Conservation (phyloP, 2,113 vertebrate genomes). For the Melierax canorus region DNA sequence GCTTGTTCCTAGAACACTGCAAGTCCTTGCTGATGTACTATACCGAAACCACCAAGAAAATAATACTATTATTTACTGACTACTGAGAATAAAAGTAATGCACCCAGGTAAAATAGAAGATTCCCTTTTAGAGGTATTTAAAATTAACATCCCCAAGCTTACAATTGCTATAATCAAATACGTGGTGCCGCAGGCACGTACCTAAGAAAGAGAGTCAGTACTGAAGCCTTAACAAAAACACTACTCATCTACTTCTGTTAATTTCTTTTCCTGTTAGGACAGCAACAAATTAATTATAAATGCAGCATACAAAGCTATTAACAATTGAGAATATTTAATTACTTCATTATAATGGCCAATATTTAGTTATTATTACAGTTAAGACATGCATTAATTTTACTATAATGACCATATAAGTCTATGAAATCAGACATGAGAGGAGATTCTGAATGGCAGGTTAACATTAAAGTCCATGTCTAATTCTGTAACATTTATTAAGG, state of each 20-base stretch:
- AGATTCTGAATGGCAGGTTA: neutral
- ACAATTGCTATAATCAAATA: neutral
- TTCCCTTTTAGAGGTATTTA: neutral
- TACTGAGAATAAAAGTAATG: neutral
- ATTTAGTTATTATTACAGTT: neutral
- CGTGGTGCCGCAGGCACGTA: neutral
- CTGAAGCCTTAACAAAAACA: neutral
- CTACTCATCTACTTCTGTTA: neutral
- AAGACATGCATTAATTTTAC: neutral
- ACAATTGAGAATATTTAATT: neutral
- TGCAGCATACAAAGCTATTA: neutral
- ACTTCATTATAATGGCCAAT: neutral
- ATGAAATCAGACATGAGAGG: neutral
- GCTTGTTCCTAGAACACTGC: neutral
- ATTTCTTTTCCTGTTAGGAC: neutral
- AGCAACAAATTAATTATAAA: neutral
- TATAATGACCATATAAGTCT: neutral
- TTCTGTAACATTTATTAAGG: neutral
- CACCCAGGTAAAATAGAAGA: neutral
- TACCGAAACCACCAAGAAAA: neutral
- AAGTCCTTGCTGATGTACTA: neutral
- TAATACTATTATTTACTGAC: neutral
- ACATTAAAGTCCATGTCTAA: neutral
- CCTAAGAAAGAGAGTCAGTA: neutral
- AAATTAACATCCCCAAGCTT: neutral